Evolutionary conservation across 1,140 invertebrate species (phyloP), one percentile per base, ranked within the genome.

Genomic region (Rhopalosiphum padi): DNA sequence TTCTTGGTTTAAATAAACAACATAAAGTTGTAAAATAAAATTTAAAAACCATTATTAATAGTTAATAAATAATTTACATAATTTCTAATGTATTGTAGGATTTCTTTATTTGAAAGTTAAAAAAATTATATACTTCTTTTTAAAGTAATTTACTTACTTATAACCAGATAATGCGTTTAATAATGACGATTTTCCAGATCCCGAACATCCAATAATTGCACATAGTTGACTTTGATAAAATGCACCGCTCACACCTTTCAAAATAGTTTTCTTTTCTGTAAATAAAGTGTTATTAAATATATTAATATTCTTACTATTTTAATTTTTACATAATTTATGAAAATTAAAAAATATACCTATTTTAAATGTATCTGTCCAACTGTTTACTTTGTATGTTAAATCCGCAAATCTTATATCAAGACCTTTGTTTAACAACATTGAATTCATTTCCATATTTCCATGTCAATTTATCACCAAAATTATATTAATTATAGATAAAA

Each of bases 141-240:
- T 87, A 92, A 21, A 43, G 25, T 53, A 91, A 68, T 68, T 30
- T 68, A 53, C 96, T 97, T 95, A 98, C 98, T 97, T 98, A 96
- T 98, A 98, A 94, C 98, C 98, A 43, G 98, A 98, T 94, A 98
- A 95, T 94, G 98, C 98, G 94, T 98, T 98, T 97, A 98, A 98
- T 1, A 98, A 96, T 0, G 98, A 98, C 94, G 97, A 98, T 95
- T 99, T 99, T 1, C 98, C 98, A 2, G 98, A 98, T 2, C 98
- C 98, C 2, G 98, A 98, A 68, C 98, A 98, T 77, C 98, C 98
- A 98, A 99, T 98, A 88, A 99, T 99, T 37, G 98, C 98, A 1
- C 98, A 98, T 86, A 99, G 95, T 96, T 98, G 96, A 94, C 98
- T 96, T 94, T 97, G 97, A 94, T 96, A 96, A 95, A 98, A 97